Conservation (phyloP, 2,797 vertebrate species). For the Coendou prehensilis region DNA sequence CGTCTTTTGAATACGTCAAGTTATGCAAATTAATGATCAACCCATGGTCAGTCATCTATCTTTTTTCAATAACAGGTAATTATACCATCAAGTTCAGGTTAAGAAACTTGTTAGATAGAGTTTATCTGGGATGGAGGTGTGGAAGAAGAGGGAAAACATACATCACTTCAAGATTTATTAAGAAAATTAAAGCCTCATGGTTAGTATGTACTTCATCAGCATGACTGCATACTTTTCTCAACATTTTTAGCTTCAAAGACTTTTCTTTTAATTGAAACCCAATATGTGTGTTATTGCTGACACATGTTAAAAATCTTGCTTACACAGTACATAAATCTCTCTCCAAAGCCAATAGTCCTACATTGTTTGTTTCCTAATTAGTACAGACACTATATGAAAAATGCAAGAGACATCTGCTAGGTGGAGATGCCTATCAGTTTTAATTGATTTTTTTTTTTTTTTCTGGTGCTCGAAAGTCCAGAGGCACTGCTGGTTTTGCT, state of each 20-base stretch:
- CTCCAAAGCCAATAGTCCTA: slow-evolving; percentile 71
- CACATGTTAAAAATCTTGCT: slow-evolving; percentile 79
- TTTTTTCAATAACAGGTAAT: slow-evolving; percentile 67
- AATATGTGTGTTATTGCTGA: slow-evolving; percentile 81
- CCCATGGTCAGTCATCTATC: slow-evolving; percentile 21
- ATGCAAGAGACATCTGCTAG: slow-evolving; percentile 68
- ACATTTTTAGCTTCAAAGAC: slow-evolving; percentile 75
- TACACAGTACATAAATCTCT: slow-evolving; percentile 63
- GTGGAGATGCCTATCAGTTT: slow-evolving; percentile 66
- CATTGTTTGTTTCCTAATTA: slow-evolving; percentile 80
- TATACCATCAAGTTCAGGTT: slow-evolving; percentile 20
- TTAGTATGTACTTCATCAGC: slow-evolving; percentile 65
- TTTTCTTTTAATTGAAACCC: slow-evolving; percentile 76
- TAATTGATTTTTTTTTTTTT: slow-evolving; percentile 15
- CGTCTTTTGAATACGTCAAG: background rate
- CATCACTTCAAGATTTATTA: slow-evolving; percentile 31
- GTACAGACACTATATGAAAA: slow-evolving; percentile 69
- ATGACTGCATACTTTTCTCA: slow-evolving; percentile 52
- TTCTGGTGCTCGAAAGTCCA: slow-evolving; percentile 25
- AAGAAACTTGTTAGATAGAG: slow-evolving; percentile 48
- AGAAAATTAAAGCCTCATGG: slow-evolving; percentile 10
- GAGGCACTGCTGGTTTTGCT: slow-evolving; percentile 22
- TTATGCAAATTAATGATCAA: slow-evolving; percentile 49
- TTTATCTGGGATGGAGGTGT: slow-evolving; percentile 44
- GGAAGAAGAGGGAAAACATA: background rate